phyloP scores from a whole-genome alignment of 2,113 vertebrate species.

The Saccopteryx leptura region DNA sequence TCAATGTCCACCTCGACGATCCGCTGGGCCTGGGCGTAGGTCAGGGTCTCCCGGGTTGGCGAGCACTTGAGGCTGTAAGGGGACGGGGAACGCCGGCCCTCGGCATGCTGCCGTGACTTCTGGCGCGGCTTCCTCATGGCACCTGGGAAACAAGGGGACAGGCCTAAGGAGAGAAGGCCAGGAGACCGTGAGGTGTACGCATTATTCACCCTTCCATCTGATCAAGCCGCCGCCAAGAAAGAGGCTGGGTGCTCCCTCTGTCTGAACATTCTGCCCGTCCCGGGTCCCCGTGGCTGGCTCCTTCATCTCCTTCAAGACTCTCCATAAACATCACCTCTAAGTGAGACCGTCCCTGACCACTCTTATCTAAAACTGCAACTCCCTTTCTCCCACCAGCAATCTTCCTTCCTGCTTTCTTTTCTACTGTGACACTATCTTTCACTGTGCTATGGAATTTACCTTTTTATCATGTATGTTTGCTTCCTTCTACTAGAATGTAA shows the following conservation, averaged over 20 bases:
- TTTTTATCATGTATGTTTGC: background rate
- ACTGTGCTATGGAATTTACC: background rate
- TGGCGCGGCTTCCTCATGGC: constrained; percentile 97
- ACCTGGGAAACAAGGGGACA: constrained; percentile 55
- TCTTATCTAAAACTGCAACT: constrained; percentile 7
- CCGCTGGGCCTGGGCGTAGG: constrained; percentile 96
- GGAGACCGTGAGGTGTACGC: background rate
- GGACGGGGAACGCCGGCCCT: constrained; percentile 92
- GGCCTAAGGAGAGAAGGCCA: constrained; percentile 66
- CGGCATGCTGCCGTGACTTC: constrained; percentile 90
- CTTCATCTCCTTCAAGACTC: constrained; percentile 18
- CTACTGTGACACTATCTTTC: background rate
- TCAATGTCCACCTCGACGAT: constrained; percentile 99
- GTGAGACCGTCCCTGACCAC: background rate
- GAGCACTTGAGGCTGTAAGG: constrained; percentile 97
- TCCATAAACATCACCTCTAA: constrained; percentile 21
- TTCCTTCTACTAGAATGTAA: constrained; percentile 1
- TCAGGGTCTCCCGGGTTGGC: constrained; percentile 94
- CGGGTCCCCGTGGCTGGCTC: background rate
- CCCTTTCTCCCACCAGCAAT: background rate
- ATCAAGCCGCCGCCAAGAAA: background rate
- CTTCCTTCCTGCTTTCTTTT: constrained; percentile 14
- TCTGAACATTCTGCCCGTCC: background rate
- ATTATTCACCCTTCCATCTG: background rate
- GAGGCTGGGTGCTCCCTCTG: background rate